These are phyloP conservation scores for Oryzias javanicus DNA, from an alignment of 2,113 vertebrate species.

Conservation along the genomic window DNA sequence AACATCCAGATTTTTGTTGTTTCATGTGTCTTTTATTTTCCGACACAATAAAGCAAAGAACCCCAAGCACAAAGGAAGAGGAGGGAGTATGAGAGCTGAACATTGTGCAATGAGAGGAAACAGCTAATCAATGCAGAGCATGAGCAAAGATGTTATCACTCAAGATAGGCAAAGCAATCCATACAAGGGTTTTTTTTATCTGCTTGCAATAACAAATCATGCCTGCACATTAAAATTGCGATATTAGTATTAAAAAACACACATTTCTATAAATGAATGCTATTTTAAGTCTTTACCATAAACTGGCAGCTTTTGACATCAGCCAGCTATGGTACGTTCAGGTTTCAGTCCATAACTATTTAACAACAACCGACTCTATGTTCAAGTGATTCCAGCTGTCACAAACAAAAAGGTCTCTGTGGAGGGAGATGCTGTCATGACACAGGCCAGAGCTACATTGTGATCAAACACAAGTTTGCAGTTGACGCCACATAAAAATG, in stretches of 20 bases:
- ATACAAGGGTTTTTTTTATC: conserved; percentile 11
- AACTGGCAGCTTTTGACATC: conserved; percentile 54
- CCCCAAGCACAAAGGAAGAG: conserved; percentile 62
- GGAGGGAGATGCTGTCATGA: conserved; percentile 29
- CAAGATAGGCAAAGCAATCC: conserved; percentile 48
- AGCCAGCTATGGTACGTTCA: conserved; percentile 29
- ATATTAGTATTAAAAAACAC: conserved; percentile 52
- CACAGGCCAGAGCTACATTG: conserved; percentile 43
- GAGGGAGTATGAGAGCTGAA: conserved; percentile 32
- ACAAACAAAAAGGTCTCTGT: conserved; percentile 16
- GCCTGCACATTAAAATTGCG: conserved; percentile 58
- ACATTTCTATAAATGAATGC: conserved; percentile 50
- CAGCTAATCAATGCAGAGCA: conserved; percentile 32
- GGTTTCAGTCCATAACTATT: conserved; percentile 17
- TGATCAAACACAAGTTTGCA: conserved; percentile 40
- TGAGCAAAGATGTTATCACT: conserved; percentile 37
- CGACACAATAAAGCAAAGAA: conserved; percentile 71
- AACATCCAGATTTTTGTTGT: conserved; percentile 21
- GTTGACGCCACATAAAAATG: conserved; percentile 43
- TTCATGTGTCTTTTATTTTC: conserved; percentile 75
- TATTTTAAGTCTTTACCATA: conserved; percentile 21
- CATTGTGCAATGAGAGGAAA: conserved; percentile 33
- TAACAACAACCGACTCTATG: conserved; percentile 6
- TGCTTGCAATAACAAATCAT: conserved; percentile 48
- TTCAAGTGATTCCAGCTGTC: conserved; percentile 42